Conservation (phyloP, 2,888 invertebrate species). For the Phasia obesa region DNA sequence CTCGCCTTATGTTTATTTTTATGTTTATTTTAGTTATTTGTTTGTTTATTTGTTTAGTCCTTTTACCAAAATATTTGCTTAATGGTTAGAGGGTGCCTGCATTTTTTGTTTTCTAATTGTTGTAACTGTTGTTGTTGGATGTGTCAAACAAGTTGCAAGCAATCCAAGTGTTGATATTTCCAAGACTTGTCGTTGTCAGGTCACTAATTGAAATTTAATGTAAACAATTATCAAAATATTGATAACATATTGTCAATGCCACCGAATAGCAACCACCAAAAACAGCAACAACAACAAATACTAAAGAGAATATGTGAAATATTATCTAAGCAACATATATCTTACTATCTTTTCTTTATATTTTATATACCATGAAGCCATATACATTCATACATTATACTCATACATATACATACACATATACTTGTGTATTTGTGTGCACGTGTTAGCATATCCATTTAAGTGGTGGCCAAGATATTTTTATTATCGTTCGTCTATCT, state of each 20-base stretch:
- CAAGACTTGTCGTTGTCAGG: constrained; percentile 50
- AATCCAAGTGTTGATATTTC: constrained; percentile 46
- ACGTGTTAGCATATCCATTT: neutral
- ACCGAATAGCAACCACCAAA: constrained; percentile 20
- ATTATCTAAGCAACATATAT: constrained; percentile 20
- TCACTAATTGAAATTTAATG: constrained; percentile 64
- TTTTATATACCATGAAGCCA: neutral
- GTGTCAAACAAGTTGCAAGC: constrained; percentile 57
- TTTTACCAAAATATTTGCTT: constrained; percentile 40
- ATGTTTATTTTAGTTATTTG: constrained; percentile 44
- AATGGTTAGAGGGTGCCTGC: constrained; percentile 44
- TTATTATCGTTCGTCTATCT: constrained; percentile 2
- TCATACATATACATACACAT: no score
- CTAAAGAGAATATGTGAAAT: constrained; percentile 22
- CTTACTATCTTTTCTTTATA: constrained; percentile 18
- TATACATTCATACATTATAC: neutral
- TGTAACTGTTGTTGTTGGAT: constrained; percentile 32
- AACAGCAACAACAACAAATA: neutral
- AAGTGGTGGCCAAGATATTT: constrained; percentile 19
- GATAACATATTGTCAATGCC: constrained; percentile 46
- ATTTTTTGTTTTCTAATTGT: constrained; percentile 43
- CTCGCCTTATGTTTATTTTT: constrained; percentile 42
- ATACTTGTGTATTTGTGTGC: neutral
- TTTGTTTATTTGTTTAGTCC: constrained; percentile 65
- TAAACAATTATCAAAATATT: constrained; percentile 43